phyloP scores from a whole-genome alignment of 2,888 invertebrate genomes.

The Ptilodon capucinus region DNA sequence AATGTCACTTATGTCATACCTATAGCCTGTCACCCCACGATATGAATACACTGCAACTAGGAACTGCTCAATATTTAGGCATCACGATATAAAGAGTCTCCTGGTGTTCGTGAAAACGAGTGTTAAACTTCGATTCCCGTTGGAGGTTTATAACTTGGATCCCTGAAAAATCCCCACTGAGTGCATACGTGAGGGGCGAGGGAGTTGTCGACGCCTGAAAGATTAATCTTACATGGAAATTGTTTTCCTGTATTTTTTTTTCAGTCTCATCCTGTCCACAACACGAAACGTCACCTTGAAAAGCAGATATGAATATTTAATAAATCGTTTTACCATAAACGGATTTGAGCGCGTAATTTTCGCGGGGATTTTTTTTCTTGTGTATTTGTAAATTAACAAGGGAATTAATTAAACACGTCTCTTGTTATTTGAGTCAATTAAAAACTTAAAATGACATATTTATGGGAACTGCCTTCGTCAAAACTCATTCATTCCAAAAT shows the following conservation, averaged over 20 bases:
- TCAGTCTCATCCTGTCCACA: conserved; percentile 15
- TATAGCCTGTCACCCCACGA: too few species aligned
- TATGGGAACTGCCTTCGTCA: too few species aligned
- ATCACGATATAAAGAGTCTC: too few species aligned
- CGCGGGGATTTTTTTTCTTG: neutral
- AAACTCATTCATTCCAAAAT: too few species aligned
- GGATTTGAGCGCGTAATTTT: neutral
- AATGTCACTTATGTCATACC: too few species aligned
- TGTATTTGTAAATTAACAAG: neutral
- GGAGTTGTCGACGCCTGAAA: conserved; percentile 55
- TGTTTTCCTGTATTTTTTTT: conserved; percentile 54
- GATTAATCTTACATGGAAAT: conserved; percentile 68
- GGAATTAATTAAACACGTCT: neutral
- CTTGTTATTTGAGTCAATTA: too few species aligned
- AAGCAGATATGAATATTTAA: conserved; percentile 11
- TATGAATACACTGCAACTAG: too few species aligned
- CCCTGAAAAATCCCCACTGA: conserved; percentile 36
- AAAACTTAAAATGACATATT: too few species aligned
- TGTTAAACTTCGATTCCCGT: neutral
- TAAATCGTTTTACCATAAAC: conserved; percentile 3
- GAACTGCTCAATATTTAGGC: too few species aligned
- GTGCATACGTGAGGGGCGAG: conserved; percentile 34
- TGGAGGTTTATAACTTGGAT: conserved; percentile 20
- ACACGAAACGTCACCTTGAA: conserved; percentile 15
- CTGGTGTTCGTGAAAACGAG: too few species aligned